Evolutionary conservation across 2,888 invertebrate species (phyloP).

Genomic region (Netelia fuscicornis): DNA sequence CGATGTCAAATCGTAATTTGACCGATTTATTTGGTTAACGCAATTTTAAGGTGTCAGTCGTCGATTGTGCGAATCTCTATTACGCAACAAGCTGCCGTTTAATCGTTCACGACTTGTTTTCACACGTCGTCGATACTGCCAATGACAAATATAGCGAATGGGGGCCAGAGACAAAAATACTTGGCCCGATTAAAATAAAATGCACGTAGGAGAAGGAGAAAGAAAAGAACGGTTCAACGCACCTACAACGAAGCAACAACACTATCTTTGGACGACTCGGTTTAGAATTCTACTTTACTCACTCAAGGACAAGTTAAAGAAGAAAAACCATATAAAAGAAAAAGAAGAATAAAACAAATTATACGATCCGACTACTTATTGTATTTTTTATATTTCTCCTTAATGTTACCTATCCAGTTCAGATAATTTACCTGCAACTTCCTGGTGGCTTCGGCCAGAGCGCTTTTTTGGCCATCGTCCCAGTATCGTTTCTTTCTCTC

Average conservation of each 20-base stretch:
- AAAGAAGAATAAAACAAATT: slow-evolving; percentile 34
- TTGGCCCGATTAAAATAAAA: slow-evolving; percentile 65
- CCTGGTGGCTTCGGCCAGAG: slow-evolving; percentile 91
- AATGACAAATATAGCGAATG: slow-evolving; percentile 83
- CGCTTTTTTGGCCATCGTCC: slow-evolving; percentile 93
- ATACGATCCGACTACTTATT: background rate
- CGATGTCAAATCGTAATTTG: slow-evolving; percentile 4
- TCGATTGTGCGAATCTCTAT: slow-evolving; percentile 39
- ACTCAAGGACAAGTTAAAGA: slow-evolving; percentile 54
- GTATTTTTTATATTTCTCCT: slow-evolving; percentile 26
- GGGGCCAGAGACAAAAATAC: slow-evolving; percentile 75
- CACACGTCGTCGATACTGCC: slow-evolving; percentile 80
- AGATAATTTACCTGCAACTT: slow-evolving; percentile 87
- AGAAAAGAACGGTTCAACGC: slow-evolving; percentile 73
- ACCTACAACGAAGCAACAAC: slow-evolving; percentile 69
- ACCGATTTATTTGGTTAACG: slow-evolving; percentile 1
- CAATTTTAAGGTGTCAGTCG: slow-evolving; percentile 52
- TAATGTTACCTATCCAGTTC: background rate
- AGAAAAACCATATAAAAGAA: slow-evolving; percentile 7
- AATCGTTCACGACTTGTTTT: slow-evolving; percentile 60
- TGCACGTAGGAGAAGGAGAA: background rate
- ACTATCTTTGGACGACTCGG: slow-evolving; percentile 81
- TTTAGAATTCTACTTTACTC: slow-evolving; percentile 77
- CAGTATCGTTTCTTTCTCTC: slow-evolving; percentile 92
- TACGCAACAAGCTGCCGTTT: background rate